Base-by-base conservation (phyloP, 2,888 invertebrate genomes). In the Seira sanloemensis region DNA sequence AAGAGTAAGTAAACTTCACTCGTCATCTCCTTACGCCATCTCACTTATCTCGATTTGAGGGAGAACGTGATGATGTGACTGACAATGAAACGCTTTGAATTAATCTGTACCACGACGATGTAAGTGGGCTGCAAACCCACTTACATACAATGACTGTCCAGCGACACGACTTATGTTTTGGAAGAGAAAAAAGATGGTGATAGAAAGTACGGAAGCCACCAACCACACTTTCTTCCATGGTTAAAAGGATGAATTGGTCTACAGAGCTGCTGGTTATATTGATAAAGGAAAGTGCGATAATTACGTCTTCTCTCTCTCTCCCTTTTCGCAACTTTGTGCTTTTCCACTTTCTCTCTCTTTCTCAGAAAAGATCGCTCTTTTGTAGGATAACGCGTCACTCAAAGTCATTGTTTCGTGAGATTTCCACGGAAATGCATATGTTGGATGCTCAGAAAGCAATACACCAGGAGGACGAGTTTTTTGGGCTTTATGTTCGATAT, bases 291-390 rank as follows among this genome's bases (percentile, higher is more conserved):
- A 27, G 37, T 25, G 54, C 54, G 50, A 23, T 72, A 72, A 72
- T 72, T 72, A 72, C 72, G 72, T 72, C 54, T 58, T 54, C 46
- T 54, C 58, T n/a, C n/a, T n/a, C n/a, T n/a, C 50, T n/a, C 16
- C 16, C 50, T 2, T 2, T 50, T 18, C 2, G 50, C 50, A n/a
- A 37, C n/a, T 50, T 50, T 50, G n/a, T 2, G 5, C 16, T 50
- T 50, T 18, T 16, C 5, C 16, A 2, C 16, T 50, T 2, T 50
- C 16, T n/a, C n/a, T 50, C 50, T 2, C 16, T 50, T 50, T 50
- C n/a, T n/a, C n/a, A n/a, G n/a, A n/a, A n/a, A n/a, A n/a, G n/a
- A n/a, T n/a, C n/a, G n/a, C n/a, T n/a, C n/a, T n/a, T 7, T 50
- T 12, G 16, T 18, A 50, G 2, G 5, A 18, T 16, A 18, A 50